Evolutionary conservation across 2,113 vertebrate genomes (phyloP).

Genomic region (Nothoprocta pentlandii): DNA sequence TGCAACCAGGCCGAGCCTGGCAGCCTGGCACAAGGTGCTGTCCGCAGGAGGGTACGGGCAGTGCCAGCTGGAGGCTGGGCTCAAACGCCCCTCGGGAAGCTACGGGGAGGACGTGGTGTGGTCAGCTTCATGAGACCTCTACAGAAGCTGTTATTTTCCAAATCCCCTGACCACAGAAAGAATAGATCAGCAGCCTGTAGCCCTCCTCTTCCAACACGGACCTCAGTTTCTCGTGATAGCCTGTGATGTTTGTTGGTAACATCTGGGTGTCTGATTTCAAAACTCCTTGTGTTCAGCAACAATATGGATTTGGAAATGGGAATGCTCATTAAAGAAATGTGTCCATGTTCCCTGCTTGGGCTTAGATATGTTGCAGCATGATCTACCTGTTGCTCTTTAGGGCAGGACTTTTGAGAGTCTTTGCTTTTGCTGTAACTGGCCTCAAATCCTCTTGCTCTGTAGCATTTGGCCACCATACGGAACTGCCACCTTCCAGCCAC

Average conservation of each 20-base stretch:
- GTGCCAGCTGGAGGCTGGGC: background rate
- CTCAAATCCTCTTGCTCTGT: background rate
- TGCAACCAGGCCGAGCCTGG: background rate
- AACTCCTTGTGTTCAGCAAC: background rate
- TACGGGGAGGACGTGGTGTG: fast-evolving
- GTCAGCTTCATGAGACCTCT: fast-evolving
- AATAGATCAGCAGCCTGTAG: background rate
- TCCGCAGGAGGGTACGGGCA: background rate
- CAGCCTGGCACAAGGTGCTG: background rate
- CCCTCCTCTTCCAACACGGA: background rate
- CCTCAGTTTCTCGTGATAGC: background rate
- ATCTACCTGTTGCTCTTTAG: background rate
- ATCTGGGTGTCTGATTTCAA: background rate
- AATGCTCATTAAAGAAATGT: background rate
- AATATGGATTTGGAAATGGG: background rate
- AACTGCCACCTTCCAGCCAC: background rate
- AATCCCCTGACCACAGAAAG: background rate
- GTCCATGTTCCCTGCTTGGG: fast-evolving
- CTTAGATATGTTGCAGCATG: background rate
- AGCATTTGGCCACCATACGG: background rate
- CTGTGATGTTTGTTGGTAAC: background rate
- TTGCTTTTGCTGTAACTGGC: background rate
- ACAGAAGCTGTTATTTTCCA: background rate
- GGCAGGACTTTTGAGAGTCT: background rate
- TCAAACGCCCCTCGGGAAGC: background rate